phyloP scores from a whole-genome alignment of 2,888 invertebrate species.

The Eupsilia transversa region DNA sequence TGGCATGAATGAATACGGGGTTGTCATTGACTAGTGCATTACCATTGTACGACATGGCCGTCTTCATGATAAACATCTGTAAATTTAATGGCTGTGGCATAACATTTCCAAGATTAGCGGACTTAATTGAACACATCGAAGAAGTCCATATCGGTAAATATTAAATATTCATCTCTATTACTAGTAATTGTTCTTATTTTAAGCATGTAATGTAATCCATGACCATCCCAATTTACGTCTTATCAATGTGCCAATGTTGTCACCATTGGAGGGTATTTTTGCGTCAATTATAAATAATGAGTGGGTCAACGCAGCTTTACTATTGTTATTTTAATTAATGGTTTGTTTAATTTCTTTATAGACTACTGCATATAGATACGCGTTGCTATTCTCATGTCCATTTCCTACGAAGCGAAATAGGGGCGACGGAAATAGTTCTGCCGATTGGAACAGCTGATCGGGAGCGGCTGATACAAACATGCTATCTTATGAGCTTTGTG shows the following conservation, averaged over 20 bases:
- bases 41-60: conserved; percentile 93
- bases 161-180: conserved; percentile 70
- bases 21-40: conserved; percentile 83
- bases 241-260: conserved; percentile 87
- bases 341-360: conserved; percentile 51
- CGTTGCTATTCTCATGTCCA: conserved; percentile 47
- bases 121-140: conserved; percentile 96
- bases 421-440: conserved; percentile 51
- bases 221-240: conserved; percentile 84
- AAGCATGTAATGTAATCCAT: conserved; percentile 75
- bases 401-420: conserved; percentile 27
- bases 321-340: conserved; percentile 49
- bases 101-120: conserved; percentile 94
- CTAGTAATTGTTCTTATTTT: conserved; percentile 66
- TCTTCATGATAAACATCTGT: conserved; percentile 97
- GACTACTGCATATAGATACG: conserved; percentile 1
- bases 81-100: conserved; percentile 96
- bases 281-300: conserved; percentile 74
- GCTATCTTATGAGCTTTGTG: not conserved
- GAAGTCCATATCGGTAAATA: conserved; percentile 96
- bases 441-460: conserved; percentile 69
- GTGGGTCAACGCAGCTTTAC: conserved; percentile 67
- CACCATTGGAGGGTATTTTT: conserved; percentile 82
- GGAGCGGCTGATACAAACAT: conserved; percentile 16
- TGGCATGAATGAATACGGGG: conserved; percentile 67